Base-by-base conservation (phyloP, 1,140 invertebrate species). In the Drosophila navojoa region DNA sequence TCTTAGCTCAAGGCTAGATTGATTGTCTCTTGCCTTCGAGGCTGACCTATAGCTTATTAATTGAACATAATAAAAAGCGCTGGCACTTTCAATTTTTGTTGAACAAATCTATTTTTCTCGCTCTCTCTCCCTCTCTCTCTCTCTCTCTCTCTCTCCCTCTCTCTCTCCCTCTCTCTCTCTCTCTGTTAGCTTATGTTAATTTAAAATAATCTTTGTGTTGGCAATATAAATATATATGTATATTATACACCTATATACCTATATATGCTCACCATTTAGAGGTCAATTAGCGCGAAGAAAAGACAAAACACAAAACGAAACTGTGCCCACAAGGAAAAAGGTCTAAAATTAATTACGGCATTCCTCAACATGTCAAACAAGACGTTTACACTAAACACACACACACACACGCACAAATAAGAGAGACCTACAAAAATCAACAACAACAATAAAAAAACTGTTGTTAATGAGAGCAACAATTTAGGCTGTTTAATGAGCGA, bases 391-490 rank as follows among this genome's bases (percentile, higher is more conserved):
- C 22, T n/a, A 15, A 44, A 32, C 53, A 62, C 64, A 58, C 58
- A 19, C 44, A 75, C n/a, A 63, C 38, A 73, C 55, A 27, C 25
- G 25, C 45, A n/a, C 19, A 22, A 22, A 80, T 76, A 40, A 54
- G 57, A 7, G 29, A 66, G 54, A 10, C 13, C 42, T 38, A 60
- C 62, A 29, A 44, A 53, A 62, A 57, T 16, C 44, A 76, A 64
- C 32, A 74, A 64, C 32, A 74, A 60, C 53, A 77, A 80, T 40
- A 47, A 62, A 16, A 15, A 50, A 67, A 16, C 6, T 57, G 58
- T 71, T 64, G 64, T 71, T 75, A 78, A 78, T 78, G 68, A 81
- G 81, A 87, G 71, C 82, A 73, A 76, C 74, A 52, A 35, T 68
- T 75, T 32, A 22, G 68, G 32, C 9, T n/a, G 10, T 11, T 47